phyloP scores from a whole-genome alignment of 2,888 invertebrate species.

The Sipha maydis region DNA sequence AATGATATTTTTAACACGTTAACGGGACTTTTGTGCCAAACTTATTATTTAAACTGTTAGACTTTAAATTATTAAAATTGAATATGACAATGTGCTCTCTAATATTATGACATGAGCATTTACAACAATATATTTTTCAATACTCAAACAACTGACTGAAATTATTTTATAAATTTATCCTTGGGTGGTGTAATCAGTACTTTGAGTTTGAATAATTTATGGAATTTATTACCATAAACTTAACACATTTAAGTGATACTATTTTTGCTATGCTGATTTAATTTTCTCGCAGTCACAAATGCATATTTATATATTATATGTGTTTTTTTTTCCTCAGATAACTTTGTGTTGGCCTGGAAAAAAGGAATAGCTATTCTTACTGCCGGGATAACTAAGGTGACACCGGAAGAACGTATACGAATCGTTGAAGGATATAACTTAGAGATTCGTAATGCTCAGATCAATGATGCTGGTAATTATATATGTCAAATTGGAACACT shows the following conservation, averaged over 20 bases:
- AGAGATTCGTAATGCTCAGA: slow-evolving; percentile 74
- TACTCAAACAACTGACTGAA: too few relatives aligned
- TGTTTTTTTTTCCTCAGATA: slow-evolving; percentile 68
- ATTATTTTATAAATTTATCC: too few relatives aligned
- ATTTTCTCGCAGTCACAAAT: not conserved
- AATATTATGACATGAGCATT: too few relatives aligned
- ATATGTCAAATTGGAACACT: slow-evolving; percentile 76
- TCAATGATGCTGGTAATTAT: slow-evolving; percentile 77
- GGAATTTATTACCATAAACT: not conserved
- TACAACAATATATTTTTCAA: not conserved
- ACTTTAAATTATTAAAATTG: not conserved
- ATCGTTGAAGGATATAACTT: slow-evolving; percentile 75
- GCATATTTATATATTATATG: not conserved
- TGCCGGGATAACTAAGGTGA: slow-evolving; percentile 75
- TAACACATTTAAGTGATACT: not conserved
- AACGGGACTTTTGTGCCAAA: not conserved
- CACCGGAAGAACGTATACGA: slow-evolving; percentile 74
- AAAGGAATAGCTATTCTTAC: slow-evolving; percentile 75
- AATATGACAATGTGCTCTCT: not conserved
- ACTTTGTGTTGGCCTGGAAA: slow-evolving; percentile 75
- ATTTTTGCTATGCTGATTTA: not conserved
- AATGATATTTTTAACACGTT: not conserved
- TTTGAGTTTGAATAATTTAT: too few relatives aligned
- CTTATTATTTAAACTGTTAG: not conserved
- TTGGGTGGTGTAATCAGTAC: not conserved